Conservation (phyloP, 2,113 vertebrate genomes). For the Antidorcas marsupialis region DNA sequence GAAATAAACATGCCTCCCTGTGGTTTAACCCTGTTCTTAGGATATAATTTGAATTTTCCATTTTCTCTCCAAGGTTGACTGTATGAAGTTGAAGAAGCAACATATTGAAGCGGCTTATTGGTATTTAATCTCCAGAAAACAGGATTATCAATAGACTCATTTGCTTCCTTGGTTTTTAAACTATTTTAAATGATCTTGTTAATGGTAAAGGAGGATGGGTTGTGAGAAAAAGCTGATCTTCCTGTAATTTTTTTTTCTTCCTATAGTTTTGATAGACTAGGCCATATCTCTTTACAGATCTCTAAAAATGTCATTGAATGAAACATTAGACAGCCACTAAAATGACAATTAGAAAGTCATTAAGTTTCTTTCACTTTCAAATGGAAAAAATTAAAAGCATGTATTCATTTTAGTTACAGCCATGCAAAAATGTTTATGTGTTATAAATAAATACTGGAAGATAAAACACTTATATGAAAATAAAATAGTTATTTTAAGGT, state of each 20-base stretch:
- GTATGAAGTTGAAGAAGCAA: not conserved
- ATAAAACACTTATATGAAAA: constrained; percentile 24
- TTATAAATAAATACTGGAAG: not conserved
- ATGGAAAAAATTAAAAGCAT: not conserved
- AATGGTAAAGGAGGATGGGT: not conserved
- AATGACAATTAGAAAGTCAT: constrained; percentile 1
- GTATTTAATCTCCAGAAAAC: not conserved
- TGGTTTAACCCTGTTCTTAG: not conserved
- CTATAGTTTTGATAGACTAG: not conserved
- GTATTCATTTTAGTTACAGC: not conserved
- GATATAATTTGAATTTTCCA: constrained; percentile 24
- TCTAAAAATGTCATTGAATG: not conserved
- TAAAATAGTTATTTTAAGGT: not conserved
- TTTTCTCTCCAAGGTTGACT: not conserved
- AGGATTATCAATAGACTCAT: not conserved
- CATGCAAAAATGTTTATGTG: not conserved
- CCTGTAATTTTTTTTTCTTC: not conserved
- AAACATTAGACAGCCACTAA: not conserved
- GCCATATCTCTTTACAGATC: not conserved
- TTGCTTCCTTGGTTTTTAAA: constrained; percentile 4
- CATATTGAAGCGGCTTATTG: not conserved
- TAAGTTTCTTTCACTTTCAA: not conserved
- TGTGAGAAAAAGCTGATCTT: not conserved
- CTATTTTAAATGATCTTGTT: not conserved
- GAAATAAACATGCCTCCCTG: not conserved